Percentiles rank a stretch among this genome's conserved stretches.
phyloP scores from a whole-genome alignment of 2,797 vertebrate genomes.

The Oreochromis grahami region DNA sequence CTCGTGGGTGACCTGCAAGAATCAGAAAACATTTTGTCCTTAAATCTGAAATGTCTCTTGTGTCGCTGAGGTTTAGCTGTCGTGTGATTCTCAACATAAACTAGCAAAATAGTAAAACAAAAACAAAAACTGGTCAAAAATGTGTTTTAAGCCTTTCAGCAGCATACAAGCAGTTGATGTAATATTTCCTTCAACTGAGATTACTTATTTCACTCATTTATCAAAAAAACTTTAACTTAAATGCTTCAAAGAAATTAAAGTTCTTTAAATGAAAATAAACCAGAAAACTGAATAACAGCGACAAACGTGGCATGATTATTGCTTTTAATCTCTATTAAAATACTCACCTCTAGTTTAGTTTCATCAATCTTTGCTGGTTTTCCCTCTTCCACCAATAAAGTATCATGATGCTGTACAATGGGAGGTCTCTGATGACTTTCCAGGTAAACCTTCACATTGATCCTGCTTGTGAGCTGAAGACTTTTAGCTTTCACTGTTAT shows the following conservation, averaged over 20 bases:
- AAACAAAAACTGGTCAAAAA: neutral
- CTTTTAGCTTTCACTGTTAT: constrained; percentile 77
- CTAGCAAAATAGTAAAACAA: constrained; percentile 8
- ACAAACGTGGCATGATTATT: neutral
- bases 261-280: neutral
- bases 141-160: neutral
- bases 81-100: constrained; percentile 3
- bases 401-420: constrained; percentile 70
- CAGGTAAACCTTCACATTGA: constrained; percentile 79
- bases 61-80: constrained; percentile 17
- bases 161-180: neutral
- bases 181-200: neutral
- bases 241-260: neutral
- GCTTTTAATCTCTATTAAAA: neutral
- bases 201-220: neutral
- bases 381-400: constrained; percentile 86
- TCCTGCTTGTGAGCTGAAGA: constrained; percentile 50
- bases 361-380: constrained; percentile 83
- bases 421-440: constrained; percentile 82
- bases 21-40: constrained; percentile 31
- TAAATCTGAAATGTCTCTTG: constrained; percentile 29
- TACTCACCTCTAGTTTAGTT: constrained; percentile 80
- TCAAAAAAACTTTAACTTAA: neutral
- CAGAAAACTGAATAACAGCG: neutral
- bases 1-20: constrained; percentile 82